Evolutionary conservation across 53 echinoderm and acorn worm species (phyloP), one percentile per base, ranked within the genome.

Genomic region (Arbacia lixula): DNA sequence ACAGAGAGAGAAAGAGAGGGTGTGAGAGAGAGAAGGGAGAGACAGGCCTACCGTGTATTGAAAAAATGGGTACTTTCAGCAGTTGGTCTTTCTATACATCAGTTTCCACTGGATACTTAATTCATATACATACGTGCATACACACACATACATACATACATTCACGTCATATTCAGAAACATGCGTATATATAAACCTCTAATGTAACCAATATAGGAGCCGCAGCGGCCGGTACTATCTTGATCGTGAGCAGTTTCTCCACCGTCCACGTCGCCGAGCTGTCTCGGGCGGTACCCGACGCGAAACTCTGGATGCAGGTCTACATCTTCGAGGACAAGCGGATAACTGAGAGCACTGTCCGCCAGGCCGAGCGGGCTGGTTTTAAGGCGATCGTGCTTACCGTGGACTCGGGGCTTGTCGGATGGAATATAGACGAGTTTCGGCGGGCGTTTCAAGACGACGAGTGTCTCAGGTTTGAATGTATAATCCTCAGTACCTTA

Each of bases 241-340:
- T 54, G 54, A 54, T 75, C 20, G 34, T 33, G 22, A 54, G 54
- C 35, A 12, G 19, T 20, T 54, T 53, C n/a, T 75, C 75, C 4
- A 75, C 52, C 21, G 19, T 9, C 19, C 34, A n/a, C 53, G 26
- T 75, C 14, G 9, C 34, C 22, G 54, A 75, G 35, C 53, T 75
- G 1, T 35, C 75, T 21, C 17, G 16, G 21, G 53, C 37, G 5
- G 55, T 26, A 20, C 75, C 75, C 19, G 51, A 25, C 21, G 75
- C 53, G 2, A 9, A 53, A 8, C 75, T 53, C n/a, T 75, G 75
- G 75, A 53, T 75, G 75, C 75, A 75, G 55, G 1, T 39, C 5
- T 75, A 75, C 51, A 6, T 75, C 53, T 75, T 75, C 75, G 34
- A 20, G 5, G 53, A 75, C 33, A 53, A 35, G 5, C 14, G n/a